Conservation (phyloP, 2,113 vertebrate species). For the Callorhinus ursinus region DNA sequence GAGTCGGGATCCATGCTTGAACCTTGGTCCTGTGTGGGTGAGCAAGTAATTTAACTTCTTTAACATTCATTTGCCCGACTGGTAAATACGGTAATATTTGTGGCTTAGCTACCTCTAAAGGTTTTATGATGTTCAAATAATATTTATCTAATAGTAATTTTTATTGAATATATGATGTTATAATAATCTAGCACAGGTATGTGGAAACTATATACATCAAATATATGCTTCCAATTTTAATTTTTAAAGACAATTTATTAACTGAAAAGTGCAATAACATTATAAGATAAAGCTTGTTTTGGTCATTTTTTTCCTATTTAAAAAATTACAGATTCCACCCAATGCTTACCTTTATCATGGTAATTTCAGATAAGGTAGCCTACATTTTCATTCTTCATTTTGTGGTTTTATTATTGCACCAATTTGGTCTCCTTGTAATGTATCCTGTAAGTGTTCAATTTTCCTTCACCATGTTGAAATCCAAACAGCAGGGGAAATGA, state of each 20-base stretch:
- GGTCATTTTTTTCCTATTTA: neutral
- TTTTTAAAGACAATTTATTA: neutral
- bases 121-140: slow-evolving; percentile 10
- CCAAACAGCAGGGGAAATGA: neutral
- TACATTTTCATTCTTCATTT: neutral
- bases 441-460: neutral
- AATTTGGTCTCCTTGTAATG: neutral
- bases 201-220: neutral
- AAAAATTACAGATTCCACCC: neutral
- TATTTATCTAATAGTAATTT: neutral
- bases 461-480: neutral
- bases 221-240: neutral
- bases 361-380: neutral
- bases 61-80: neutral
- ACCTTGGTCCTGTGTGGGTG: neutral
- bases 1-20: neutral
- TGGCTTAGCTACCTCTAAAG: neutral
- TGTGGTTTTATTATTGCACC: neutral
- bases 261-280: neutral
- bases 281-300: neutral
- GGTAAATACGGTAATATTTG: neutral
- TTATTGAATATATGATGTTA: neutral
- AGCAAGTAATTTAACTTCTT: neutral
- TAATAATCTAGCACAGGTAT: neutral
- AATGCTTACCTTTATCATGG: neutral